Percentiles rank a stretch among this genome's conserved stretches.
These are phyloP conservation scores for Drosophila aff. DNA, from an alignment of 1,140 invertebrate species.

Conservation along the genomic window DNA sequence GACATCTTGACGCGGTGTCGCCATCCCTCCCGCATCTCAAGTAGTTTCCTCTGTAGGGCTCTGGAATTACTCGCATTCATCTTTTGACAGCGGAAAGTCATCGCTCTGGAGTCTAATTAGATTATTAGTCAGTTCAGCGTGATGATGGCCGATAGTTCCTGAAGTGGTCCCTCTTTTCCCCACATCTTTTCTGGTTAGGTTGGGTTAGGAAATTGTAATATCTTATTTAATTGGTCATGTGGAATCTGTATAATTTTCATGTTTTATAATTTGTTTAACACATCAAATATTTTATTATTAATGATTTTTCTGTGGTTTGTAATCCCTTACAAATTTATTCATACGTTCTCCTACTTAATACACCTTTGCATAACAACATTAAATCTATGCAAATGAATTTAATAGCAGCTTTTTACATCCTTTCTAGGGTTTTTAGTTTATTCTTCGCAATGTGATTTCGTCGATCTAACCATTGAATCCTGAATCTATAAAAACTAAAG, in stretches of 20 bases:
- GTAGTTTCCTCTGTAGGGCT: conserved; percentile 33
- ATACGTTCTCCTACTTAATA: no score
- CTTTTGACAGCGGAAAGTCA: conserved; percentile 79
- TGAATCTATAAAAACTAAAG: no score
- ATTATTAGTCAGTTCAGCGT: conserved; percentile 74
- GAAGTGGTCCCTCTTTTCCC: not conserved
- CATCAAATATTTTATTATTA: not conserved
- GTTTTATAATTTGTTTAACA: not conserved
- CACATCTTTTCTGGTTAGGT: not conserved
- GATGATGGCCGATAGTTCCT: conserved; percentile 29
- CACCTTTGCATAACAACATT: no score
- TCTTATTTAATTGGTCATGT: not conserved
- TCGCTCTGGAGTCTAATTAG: conserved; percentile 78
- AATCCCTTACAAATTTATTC: no score
- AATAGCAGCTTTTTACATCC: no score
- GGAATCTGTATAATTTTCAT: not conserved
- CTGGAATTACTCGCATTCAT: conserved; percentile 66
- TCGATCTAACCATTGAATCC: no score
- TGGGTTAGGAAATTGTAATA: not conserved
- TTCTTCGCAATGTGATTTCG: no score
- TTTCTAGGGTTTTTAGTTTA: no score
- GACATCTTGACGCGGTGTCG: conserved; percentile 80
- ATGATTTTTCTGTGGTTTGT: not conserved
- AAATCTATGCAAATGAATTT: no score
- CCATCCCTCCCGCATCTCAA: conserved; percentile 25